Evolutionary conservation across 2,797 vertebrate species (phyloP).

Genomic region (Phrynocephalus vlangalii): DNA sequence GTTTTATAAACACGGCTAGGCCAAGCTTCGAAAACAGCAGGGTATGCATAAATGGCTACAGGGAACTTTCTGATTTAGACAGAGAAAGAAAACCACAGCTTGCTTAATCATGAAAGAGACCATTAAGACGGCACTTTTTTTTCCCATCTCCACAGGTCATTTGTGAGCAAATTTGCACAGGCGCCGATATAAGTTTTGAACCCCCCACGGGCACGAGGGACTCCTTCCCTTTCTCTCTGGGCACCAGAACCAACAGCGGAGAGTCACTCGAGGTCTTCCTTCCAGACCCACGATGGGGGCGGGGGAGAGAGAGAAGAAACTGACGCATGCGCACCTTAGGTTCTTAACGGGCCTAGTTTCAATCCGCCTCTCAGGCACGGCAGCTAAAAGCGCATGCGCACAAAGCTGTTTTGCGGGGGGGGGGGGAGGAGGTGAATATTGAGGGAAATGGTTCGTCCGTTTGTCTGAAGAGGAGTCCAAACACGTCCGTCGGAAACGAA

Average conservation of each 20-base stretch:
- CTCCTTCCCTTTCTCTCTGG: not conserved
- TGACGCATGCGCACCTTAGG: conserved; percentile 33
- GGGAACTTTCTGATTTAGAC: too few relatives aligned
- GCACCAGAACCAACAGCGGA: not conserved
- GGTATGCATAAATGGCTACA: not conserved
- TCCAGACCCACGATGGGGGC: not conserved
- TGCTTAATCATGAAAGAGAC: not conserved
- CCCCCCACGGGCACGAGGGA: not conserved
- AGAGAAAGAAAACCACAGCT: not conserved
- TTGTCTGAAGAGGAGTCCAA: too few relatives aligned
- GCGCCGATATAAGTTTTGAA: not conserved
- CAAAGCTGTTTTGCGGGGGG: not conserved
- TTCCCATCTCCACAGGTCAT: not conserved
- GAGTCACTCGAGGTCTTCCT: not conserved
- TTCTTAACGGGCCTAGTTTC: not conserved
- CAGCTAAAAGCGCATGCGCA: conserved; percentile 57
- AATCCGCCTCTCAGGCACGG: conserved; percentile 1
- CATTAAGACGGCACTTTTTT: not conserved
- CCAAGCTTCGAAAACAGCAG: not conserved
- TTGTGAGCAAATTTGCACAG: not conserved
- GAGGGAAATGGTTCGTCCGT: not conserved
- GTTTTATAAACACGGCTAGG: not conserved
- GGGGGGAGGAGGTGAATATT: not conserved
- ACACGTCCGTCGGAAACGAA: not conserved
- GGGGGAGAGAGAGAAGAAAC: not conserved